Evolutionary conservation across 2,797 vertebrate genomes (phyloP), one percentile per base, ranked within the genome.

Genomic region (Gymnopithys bicolor): DNA sequence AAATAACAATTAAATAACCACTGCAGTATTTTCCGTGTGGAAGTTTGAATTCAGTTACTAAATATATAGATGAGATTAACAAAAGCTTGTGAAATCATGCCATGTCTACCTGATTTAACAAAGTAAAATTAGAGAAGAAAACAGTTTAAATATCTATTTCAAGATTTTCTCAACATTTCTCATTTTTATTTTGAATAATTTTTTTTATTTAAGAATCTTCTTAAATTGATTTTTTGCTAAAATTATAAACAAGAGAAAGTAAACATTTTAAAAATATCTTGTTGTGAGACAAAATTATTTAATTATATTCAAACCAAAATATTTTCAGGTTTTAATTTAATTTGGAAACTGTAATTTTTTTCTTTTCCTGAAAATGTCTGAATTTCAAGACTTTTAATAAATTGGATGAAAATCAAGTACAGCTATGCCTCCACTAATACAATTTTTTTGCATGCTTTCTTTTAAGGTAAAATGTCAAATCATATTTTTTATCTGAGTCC

Each of bases 391-490:
- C 2, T 9, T 71, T 83, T 17, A 79, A 30, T 16, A 68, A 64
- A 71, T 23, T 5, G 21, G 15, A 39, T 33, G 3, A 32, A 85
- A 90, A 73, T 24, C 17, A 73, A 25, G 56, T n/a, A 45, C 28
- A 62, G 3, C 11, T 67, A 30, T 43, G 37, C 0, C 2, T 69
- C 7, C 24, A 59, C 4, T 59, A 35, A 46, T 51, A 63, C 7
- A 19, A 2, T 45, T 5, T 19, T 64, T 76, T 45, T 10, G 2
- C 27, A 52, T 28, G 3, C 2, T 87, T 85, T 76, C 8, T 75
- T 62, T 70, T 46, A 43, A 32, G 2, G n/a, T 70, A 22, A 32
- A 62, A 25, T 33, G 3, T 35, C 0, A 0, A 68, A 28, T 55
- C 9, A 35, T 21, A 7, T 16, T 48, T 48, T 87, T 78, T 28